Percentiles rank a stretch among this genome's conserved stretches.
phyloP scores from a whole-genome alignment of 1,140 invertebrate species.

The Ceratosolen fusciceps region DNA sequence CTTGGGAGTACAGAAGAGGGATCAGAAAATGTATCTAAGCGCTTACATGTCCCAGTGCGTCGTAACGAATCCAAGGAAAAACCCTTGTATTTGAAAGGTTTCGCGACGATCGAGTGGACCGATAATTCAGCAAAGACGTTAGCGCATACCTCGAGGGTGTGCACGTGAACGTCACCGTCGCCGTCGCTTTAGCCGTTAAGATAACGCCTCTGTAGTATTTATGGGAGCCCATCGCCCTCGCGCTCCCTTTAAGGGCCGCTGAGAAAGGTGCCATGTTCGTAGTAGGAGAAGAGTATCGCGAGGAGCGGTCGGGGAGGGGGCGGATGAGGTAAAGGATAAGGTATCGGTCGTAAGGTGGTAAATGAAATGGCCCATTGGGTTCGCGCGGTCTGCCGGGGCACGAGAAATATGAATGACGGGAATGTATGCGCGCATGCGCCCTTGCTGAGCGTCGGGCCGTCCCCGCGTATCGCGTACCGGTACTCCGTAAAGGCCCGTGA shows the following conservation, averaged over 20 bases:
- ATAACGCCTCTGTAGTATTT: neutral
- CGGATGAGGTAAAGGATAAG: neutral
- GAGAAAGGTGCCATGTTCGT: neutral
- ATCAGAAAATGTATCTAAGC: too few species aligned
- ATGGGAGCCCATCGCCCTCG: neutral
- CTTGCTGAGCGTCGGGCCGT: neutral
- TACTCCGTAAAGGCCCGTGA: slow-evolving; percentile 5
- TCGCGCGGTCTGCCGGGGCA: neutral
- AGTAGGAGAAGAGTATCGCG: too few species aligned
- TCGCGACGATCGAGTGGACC: too few species aligned
- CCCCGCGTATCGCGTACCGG: neutral
- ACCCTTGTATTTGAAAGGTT: too few species aligned
- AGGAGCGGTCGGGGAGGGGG: neutral
- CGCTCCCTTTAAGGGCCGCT: neutral
- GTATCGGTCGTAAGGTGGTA: slow-evolving; percentile 31
- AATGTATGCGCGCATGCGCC: neutral
- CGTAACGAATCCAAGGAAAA: too few species aligned
- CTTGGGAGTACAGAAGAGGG: too few species aligned
- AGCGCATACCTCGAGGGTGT: neutral
- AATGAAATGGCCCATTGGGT: slow-evolving; percentile 36
- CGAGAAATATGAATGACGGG: slow-evolving; percentile 25
- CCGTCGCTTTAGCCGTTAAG: neutral
- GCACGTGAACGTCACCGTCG: neutral
- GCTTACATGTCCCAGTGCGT: too few species aligned
- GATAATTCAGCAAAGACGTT: too few species aligned